phyloP scores from a whole-genome alignment of 2,797 vertebrate species.

The Leptoclinus maculatus region DNA sequence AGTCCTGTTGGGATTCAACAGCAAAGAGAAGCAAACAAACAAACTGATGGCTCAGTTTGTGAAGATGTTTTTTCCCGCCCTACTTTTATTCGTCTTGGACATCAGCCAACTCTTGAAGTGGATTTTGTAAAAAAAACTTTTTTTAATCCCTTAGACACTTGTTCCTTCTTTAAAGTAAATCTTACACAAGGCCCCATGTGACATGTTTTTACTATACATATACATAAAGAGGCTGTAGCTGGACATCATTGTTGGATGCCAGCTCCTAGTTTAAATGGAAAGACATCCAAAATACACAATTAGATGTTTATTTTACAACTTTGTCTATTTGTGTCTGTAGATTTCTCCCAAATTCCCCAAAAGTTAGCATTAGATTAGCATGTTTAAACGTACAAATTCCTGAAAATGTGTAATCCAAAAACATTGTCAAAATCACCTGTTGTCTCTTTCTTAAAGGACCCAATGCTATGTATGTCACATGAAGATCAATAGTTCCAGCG shows the following conservation, averaged over 20 bases:
- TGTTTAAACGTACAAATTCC: no score
- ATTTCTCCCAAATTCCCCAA: no score
- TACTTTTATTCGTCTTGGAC: slow-evolving; percentile 7
- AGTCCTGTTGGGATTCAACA: slow-evolving; percentile 44
- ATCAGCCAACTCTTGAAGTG: slow-evolving; percentile 15
- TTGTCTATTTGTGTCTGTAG: no score
- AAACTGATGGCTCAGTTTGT: slow-evolving; percentile 2
- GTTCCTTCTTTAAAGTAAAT: not conserved
- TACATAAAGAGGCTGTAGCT: not conserved
- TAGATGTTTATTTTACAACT: no score
- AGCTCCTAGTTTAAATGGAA: not conserved
- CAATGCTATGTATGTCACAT: slow-evolving; percentile 12
- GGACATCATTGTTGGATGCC: not conserved
- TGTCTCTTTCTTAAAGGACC: slow-evolving; percentile 4
- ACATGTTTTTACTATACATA: not conserved
- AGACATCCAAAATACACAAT: no score
- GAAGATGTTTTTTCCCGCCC: not conserved
- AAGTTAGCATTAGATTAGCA: no score
- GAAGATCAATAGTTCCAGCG: slow-evolving; percentile 35
- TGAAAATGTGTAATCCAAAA: no score
- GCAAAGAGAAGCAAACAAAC: slow-evolving; percentile 41
- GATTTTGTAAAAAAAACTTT: slow-evolving; percentile 16
- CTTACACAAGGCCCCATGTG: not conserved
- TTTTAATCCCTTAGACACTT: not conserved
- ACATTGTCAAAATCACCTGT: no score